A percentile compares a stretch with the other conserved stretches of the same genome.
phyloP scores from a whole-genome alignment of 1,140 invertebrate species.

The Drosophila murphyi region DNA sequence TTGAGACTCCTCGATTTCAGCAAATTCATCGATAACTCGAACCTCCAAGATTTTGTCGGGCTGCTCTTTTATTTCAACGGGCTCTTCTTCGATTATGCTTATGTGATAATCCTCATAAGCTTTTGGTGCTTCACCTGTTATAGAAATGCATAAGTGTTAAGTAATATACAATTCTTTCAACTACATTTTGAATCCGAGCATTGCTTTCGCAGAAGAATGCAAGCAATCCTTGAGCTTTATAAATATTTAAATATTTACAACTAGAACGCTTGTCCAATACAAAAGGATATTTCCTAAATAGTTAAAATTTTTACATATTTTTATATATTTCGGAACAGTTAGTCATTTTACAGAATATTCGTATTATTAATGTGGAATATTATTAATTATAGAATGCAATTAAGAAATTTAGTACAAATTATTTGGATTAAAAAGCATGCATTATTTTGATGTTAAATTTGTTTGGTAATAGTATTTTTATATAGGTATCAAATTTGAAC shows the following conservation, averaged over 20 bases:
- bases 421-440: constrained; percentile 27
- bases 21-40: constrained; percentile 69
- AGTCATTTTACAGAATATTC: constrained; percentile 21
- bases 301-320: constrained; percentile 19
- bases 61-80: constrained; percentile 58
- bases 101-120: constrained; percentile 75
- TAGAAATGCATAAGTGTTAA: constrained; percentile 54
- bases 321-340: constrained; percentile 28
- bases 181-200: constrained; percentile 47
- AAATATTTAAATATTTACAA: constrained; percentile 58
- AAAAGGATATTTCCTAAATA: constrained; percentile 19
- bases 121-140: constrained; percentile 73
- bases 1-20: constrained; percentile 64
- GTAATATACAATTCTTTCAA: constrained; percentile 21
- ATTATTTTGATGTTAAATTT: constrained; percentile 7
- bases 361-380: constrained; percentile 10
- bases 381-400: constrained; percentile 30
- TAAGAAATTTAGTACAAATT: constrained; percentile 9
- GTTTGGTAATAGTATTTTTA: constrained; percentile 20
- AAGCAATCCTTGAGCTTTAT: constrained; percentile 64
- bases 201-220: constrained; percentile 66
- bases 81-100: constrained; percentile 76
- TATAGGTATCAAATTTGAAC: constrained; percentile 8
- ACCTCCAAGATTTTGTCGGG: constrained; percentile 68
- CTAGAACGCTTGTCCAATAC: constrained; percentile 38